These are phyloP conservation scores for Cryptoblepharus egeriae DNA, from an alignment of 2,797 vertebrate genomes.

Conservation along the genomic window DNA sequence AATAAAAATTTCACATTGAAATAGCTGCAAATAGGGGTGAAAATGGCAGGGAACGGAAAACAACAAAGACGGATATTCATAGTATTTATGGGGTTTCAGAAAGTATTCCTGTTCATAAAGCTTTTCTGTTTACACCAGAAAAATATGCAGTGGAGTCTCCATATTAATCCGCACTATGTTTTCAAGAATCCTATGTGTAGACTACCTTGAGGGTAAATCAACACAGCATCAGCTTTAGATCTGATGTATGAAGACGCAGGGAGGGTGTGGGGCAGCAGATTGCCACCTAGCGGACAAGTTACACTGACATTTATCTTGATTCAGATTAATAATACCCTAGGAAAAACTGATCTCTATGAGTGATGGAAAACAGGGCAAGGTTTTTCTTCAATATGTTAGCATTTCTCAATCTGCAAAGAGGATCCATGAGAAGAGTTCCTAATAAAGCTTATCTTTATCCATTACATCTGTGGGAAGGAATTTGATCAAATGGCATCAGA, in stretches of 20 bases:
- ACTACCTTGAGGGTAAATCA: neutral
- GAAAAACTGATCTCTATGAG: neutral
- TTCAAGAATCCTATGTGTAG: neutral
- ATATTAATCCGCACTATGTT: neutral
- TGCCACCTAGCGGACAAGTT: neutral
- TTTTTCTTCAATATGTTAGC: conserved; percentile 39
- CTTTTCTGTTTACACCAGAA: neutral
- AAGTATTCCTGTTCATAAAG: neutral
- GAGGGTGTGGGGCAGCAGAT: neutral
- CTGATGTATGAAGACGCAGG: neutral
- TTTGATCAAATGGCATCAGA: conserved; percentile 51
- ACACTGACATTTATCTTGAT: neutral
- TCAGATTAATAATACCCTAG: neutral
- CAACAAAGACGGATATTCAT: neutral
- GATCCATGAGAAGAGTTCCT: conserved; percentile 34
- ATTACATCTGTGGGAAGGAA: conserved; percentile 58
- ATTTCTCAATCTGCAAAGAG: conserved; percentile 49
- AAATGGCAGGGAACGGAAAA: neutral
- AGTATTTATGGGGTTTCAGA: too few species aligned
- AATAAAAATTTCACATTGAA: neutral
- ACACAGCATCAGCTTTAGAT: neutral
- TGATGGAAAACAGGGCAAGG: neutral
- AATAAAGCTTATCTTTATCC: conserved; percentile 60
- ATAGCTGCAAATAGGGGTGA: neutral
- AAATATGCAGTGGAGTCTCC: neutral